Base-by-base conservation (phyloP, 2,113 vertebrate species). In the Sturnira hondurensis region DNA sequence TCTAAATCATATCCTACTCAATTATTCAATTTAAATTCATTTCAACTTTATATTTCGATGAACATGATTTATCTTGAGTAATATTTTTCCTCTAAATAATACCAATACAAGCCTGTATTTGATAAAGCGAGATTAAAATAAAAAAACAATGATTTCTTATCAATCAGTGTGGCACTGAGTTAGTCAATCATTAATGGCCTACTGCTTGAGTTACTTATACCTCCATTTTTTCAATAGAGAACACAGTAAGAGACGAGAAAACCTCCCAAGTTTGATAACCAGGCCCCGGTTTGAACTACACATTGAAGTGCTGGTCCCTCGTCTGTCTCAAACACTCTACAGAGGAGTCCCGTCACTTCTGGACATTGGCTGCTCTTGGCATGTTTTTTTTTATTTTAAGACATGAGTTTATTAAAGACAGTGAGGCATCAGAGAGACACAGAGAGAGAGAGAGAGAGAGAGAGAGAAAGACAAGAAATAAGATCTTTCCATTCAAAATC, bases 21-120 rank as follows among this genome's bases (percentile, higher is more conserved):
- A 87, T 43, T 89, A n/a, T 52, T 67, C 67, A 86, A 20, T 70
- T 68, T 87, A 93, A 95, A 90, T 63, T 15, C 41, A 73, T 54
- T 93, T 22, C 38, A 56, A 84, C 52, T 83, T 84, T 85, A 88
- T 14, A 92, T 33, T 74, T 78, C 61, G 94, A n/a, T 89, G 61
- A 94, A 36, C 36, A 50, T 36, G 43, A 50, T 63, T 76, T 68
- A 78, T 38, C 19, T 70, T 74, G 12, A 82, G 16, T 61, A 43
- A 58, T 43, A 22, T 77, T 96, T 90, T 90, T 47, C 68, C 41
- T 94, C 12, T 86, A 94, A 78, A 81, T 81, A 87, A 71, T 63
- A 91, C 31, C 70, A 92, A 73, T 45, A 45, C 17, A 85, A 82
- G 41, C 16, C 43, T 82, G 2, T 50, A 87, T 74, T 58, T 73